A percentile compares a stretch with the other conserved stretches of the same genome.
phyloP scores from a whole-genome alignment of 1,140 invertebrate species.

The Cherax quadricarinatus region DNA sequence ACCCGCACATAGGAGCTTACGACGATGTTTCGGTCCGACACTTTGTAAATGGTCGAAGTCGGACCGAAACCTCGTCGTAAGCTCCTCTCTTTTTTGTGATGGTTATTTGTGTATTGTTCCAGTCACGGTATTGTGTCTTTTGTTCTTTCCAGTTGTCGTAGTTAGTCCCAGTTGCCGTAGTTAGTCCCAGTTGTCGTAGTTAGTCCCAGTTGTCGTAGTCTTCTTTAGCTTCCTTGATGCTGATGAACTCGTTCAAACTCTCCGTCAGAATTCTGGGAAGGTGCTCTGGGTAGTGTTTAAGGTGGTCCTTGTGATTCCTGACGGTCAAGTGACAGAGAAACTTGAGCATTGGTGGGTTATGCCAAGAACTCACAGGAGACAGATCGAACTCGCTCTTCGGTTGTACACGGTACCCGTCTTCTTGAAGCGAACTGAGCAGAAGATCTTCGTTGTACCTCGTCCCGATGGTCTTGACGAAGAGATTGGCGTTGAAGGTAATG shows the following conservation, averaged over 20 bases:
- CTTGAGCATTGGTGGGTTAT: constrained; percentile 16
- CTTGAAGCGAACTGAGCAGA: neutral
- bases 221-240: neutral
- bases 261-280: neutral
- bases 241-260: constrained; percentile 12
- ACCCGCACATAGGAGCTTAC: too few species aligned
- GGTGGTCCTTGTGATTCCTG: neutral
- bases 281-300: neutral
- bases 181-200: neutral
- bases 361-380: neutral
- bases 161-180: too few species aligned
- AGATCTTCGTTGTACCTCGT: neutral
- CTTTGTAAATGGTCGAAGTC: too few species aligned
- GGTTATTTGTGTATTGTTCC: too few species aligned
- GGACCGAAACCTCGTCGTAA: too few species aligned
- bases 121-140: too few species aligned
- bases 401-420: constrained; percentile 5
- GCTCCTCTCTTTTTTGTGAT: too few species aligned
- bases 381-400: neutral
- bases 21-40: too few species aligned
- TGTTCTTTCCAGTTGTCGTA: too few species aligned
- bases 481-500: constrained; percentile 13
- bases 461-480: constrained; percentile 29
- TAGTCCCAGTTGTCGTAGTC: constrained; percentile 2
- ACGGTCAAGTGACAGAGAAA: constrained; percentile 17